Evolutionary conservation across 2,113 vertebrate species (phyloP).

Genomic region (Triplophysa siluroides): DNA sequence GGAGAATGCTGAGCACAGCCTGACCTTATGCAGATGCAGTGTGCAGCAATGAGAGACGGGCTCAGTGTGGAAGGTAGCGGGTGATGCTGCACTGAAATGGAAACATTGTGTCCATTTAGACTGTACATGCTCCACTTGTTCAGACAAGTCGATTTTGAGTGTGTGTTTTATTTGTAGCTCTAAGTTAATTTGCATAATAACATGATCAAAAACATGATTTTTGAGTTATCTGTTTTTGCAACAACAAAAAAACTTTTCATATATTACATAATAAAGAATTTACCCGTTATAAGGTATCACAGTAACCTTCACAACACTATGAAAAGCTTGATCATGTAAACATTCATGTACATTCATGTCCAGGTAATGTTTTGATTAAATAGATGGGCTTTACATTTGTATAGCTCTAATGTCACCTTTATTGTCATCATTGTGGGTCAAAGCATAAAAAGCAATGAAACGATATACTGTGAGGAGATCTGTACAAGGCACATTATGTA

Average conservation of each 20-base stretch:
- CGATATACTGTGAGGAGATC: conserved; percentile 12
- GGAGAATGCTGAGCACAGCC: conserved; percentile 44
- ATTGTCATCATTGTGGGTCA: not conserved
- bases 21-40: conserved; percentile 53
- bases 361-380: not conserved
- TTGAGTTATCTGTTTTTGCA: too few species aligned
- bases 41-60: conserved; percentile 20
- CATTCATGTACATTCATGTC: not conserved
- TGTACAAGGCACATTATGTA: not conserved
- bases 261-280: not conserved
- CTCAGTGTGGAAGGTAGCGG: not conserved
- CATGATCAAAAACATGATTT: too few species aligned
- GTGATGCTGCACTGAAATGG: not conserved
- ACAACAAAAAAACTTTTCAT: too few species aligned
- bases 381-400: conserved; percentile 9
- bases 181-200: too few species aligned
- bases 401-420: conserved; percentile 25
- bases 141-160: not conserved
- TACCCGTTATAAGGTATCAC: not conserved
- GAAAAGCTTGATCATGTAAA: not conserved
- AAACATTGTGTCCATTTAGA: not conserved
- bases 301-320: not conserved
- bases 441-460: conserved; percentile 23
- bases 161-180: too few species aligned
- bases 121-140: not conserved